Evolutionary conservation across 2,113 vertebrate species (phyloP).

Genomic region (Podarcis cretensis): DNA sequence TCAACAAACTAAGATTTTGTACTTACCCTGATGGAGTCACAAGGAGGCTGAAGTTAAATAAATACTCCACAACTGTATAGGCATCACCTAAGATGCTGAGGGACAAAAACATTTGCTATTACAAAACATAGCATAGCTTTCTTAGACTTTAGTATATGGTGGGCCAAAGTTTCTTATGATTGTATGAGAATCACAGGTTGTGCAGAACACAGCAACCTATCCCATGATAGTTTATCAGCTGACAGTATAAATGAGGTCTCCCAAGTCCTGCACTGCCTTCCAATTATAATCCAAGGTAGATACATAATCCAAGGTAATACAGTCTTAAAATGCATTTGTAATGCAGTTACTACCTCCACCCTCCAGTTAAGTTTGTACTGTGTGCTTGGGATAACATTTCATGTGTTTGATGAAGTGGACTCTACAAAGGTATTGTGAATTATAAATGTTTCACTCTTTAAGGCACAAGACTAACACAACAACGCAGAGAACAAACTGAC

Average conservation of each 20-base stretch:
- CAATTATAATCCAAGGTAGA: neutral
- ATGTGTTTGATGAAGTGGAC: neutral
- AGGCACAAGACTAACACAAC: neutral
- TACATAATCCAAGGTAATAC: too few species aligned
- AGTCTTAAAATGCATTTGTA: neutral
- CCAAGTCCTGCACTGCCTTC: neutral
- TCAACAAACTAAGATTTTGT: neutral
- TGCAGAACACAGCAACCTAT: neutral
- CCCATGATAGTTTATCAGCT: neutral
- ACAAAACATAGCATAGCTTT: neutral
- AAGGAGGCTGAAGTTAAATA: slow-evolving; percentile 10
- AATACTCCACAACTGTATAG: neutral
- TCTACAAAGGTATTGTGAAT: neutral
- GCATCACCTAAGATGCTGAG: neutral
- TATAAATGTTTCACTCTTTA: neutral
- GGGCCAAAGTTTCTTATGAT: neutral
- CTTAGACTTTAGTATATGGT: neutral
- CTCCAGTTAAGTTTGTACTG: neutral
- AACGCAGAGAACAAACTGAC: neutral
- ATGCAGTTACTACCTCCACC: neutral
- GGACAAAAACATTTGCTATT: slow-evolving; percentile 2
- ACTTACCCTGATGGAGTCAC: slow-evolving; percentile 14
- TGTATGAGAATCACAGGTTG: neutral
- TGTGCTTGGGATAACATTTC: neutral
- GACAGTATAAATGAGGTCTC: neutral